phyloP scores from a whole-genome alignment of 2,113 vertebrate genomes.

The Leuciscus idus region DNA sequence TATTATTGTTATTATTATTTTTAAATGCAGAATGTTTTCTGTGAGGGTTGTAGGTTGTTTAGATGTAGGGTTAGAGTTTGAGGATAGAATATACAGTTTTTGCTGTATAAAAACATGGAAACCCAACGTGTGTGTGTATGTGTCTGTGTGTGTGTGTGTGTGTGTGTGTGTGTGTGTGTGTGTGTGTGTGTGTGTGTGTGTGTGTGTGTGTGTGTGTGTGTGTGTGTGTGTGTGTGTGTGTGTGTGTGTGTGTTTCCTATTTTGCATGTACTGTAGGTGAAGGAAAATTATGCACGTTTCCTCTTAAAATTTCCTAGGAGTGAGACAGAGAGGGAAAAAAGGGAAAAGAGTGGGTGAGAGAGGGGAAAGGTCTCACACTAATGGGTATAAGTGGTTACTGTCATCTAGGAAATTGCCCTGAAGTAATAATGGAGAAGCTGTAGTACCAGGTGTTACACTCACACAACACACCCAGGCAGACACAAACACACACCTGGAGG shows the following conservation, averaged over 20 bases:
- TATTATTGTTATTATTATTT: too few species aligned
- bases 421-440: constrained; percentile 15
- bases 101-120: too few species aligned
- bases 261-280: neutral
- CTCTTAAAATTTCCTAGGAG: neutral
- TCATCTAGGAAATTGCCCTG: constrained; percentile 33
- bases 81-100: too few species aligned
- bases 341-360: neutral
- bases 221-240: too few species aligned
- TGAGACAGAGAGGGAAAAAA: neutral
- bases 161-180: neutral
- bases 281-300: neutral
- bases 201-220: too few species aligned
- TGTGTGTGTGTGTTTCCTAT: neutral
- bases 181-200: neutral
- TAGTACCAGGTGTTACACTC: constrained; percentile 47
- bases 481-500: constrained; percentile 29
- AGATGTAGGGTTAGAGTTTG: too few species aligned
- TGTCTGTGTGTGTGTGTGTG: neutral
- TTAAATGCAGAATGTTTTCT: too few species aligned
- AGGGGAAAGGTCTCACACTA: constrained; percentile 27
- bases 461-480: constrained; percentile 22
- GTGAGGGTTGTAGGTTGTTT: too few species aligned
- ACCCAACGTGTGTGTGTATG: too few species aligned
- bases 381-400: constrained; percentile 34